Percentiles rank a stretch among this genome's conserved stretches.
phyloP scores from a whole-genome alignment of 92 coral and sea anemone genomes.

The Pocillopora grandis region DNA sequence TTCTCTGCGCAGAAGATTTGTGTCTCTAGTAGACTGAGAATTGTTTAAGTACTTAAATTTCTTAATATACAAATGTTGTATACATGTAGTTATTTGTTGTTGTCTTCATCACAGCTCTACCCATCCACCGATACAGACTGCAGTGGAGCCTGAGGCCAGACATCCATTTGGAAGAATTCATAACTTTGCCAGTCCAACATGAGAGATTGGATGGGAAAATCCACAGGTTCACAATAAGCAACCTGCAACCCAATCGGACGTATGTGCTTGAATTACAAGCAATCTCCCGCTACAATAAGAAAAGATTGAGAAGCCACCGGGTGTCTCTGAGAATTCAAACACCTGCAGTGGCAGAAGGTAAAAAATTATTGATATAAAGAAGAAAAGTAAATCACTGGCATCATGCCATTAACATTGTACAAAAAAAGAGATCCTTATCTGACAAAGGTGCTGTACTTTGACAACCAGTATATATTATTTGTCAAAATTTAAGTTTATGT shows the following conservation, averaged over 20 bases:
- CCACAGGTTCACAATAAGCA: conserved; percentile 34
- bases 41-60: too few species aligned
- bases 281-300: conserved; percentile 36
- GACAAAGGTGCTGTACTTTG: too few species aligned
- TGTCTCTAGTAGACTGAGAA: too few species aligned
- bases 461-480: too few species aligned
- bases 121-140: conserved; percentile 55
- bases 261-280: conserved; percentile 69
- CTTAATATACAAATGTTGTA: neutral
- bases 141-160: conserved; percentile 57
- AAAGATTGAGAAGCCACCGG: conserved; percentile 49
- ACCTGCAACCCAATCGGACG: conserved; percentile 47
- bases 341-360: conserved; percentile 24
- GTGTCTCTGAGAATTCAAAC: conserved; percentile 55
- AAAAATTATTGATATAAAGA: too few species aligned
- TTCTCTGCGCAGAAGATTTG: neutral
- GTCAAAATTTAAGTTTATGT: too few species aligned
- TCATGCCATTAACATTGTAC: too few species aligned
- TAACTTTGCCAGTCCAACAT: conserved; percentile 12
- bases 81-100: neutral
- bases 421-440: too few species aligned
- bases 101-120: conserved; percentile 47
- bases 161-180: neutral
- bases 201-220: conserved; percentile 24
- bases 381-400: too few species aligned